A percentile compares a stretch with the other conserved stretches of the same genome.
phyloP scores from a whole-genome alignment of 1,140 invertebrate species.

The Idris sp. region DNA sequence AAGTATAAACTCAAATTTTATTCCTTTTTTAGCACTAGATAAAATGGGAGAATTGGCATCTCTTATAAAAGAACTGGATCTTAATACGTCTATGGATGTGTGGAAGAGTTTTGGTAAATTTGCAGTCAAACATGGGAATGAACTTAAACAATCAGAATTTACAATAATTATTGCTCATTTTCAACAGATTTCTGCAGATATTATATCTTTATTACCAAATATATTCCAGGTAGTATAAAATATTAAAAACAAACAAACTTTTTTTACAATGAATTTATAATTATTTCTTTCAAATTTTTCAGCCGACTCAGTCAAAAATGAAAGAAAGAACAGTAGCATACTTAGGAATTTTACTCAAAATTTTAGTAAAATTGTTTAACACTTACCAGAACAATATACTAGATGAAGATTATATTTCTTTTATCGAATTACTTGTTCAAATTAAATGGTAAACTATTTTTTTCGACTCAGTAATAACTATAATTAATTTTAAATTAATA shows the following conservation, averaged over 20 bases:
- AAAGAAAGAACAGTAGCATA: slow-evolving; percentile 64
- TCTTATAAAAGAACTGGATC: slow-evolving; percentile 64
- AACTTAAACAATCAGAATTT: slow-evolving; percentile 54
- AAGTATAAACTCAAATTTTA: slow-evolving; percentile 5
- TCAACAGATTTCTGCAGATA: slow-evolving; percentile 52
- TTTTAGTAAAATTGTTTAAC: slow-evolving; percentile 66
- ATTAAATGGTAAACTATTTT: slow-evolving; percentile 69
- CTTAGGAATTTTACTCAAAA: slow-evolving; percentile 64
- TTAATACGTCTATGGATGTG: slow-evolving; percentile 67
- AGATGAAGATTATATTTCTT: slow-evolving; percentile 40
- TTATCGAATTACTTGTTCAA: slow-evolving; percentile 63
- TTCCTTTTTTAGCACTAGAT: slow-evolving; percentile 66
- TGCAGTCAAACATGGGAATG: slow-evolving; percentile 39
- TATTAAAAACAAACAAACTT: too few species aligned
- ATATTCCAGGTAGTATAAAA: slow-evolving; percentile 54
- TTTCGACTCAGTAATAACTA: too few species aligned
- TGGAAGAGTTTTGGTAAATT: slow-evolving; percentile 71
- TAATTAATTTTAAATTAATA: too few species aligned
- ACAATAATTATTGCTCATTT: slow-evolving; percentile 58
- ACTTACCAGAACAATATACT: slow-evolving; percentile 59
- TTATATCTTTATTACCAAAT: slow-evolving; percentile 51
- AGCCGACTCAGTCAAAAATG: slow-evolving; percentile 49
- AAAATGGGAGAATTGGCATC: slow-evolving; percentile 63
- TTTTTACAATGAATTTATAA: neutral
- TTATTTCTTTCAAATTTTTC: neutral